Base-by-base conservation (phyloP, 2,888 invertebrate species). In the Melinaea menophilus region DNA sequence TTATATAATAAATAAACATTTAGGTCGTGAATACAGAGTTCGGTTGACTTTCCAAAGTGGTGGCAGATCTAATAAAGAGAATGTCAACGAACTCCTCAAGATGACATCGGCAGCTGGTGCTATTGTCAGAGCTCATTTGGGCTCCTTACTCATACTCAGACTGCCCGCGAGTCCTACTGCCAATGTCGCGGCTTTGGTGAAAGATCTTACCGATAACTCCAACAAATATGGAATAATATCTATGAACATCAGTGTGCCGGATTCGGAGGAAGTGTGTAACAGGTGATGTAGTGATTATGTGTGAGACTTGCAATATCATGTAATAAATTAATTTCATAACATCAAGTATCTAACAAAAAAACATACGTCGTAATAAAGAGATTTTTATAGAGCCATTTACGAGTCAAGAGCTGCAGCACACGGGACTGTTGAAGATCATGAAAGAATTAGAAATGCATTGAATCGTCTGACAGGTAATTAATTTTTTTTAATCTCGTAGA, bases 251-350 rank as follows among this genome's bases (percentile, higher is more conserved):
- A 85, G 80, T 55, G 72, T 89, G 47, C 81, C 89, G 0, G 89
- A 90, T 71, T 80, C 83, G 2, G 85, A 88, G 51, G 89, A 90
- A 68, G 81, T 88, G 2, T 82, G 77, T 66, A 78, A 73, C 62
- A 84, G 89, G 89, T 89, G 65, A 9, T 41, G 4, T 37, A 4
- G 41, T 41, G 5, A 62, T 35, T 3, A 48, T 35, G 45, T 13
- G 22, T 33, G 41, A n/a, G 51, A 22, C 33, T 37, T 37, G 37
- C 7, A 5, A 37, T 37, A 5, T 4, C 37, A 37, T 37, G 7
- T 37, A 37, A 7, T 37, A 1, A 7, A 37, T 37, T 37, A 2
- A 37, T 5, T 37, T 37, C 7, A 5, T 5, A 37, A 37, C 4
- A 37, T 37, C 37, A 37, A 37, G 22, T 22, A 22, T 7, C 37